Base-by-base conservation (phyloP, 30 jellyfish, hydroid and myxozoan species). In the Aurelia sp. region DNA sequence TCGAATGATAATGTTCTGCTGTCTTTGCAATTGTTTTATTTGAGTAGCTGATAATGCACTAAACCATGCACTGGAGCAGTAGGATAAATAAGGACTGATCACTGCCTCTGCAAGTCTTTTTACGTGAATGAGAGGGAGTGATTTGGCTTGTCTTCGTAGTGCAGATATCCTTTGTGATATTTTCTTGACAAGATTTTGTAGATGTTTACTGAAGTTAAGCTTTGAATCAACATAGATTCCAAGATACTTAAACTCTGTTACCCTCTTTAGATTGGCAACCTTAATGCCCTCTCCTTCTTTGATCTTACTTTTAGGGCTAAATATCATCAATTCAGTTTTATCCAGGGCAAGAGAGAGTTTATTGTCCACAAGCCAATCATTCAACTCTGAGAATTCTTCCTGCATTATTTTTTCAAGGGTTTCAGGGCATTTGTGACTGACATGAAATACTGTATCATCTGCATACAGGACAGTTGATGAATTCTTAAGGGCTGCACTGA, bases 61-160 rank as follows among this genome's bases (percentile, higher is more conserved):
- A 59, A 76, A 80, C 82, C 90, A 80, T 48, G 90, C 82, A 80
- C 82, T 63, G 64, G 90, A 64, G 84, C 91, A 81, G 84, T 81
- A 81, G 84, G 74, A 67, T 27, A 55, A 53, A 47, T 81, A 50
- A 48, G 84, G 91, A 81, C 84, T 81, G 67, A 81, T 81, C 79
- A 81, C 76, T 81, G 91, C 91, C 64, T 81, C 84, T 67, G 91
- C 91, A 81, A 53, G 91, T 52, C 91, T 67, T 80, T 80, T 63
- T 78, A 81, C 74, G 78, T 67, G 91, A 81, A 27, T 69, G 76
- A 67, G 84, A 81, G 91, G 76, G 91, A 67, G 84, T 66, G 91
- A 81, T 48, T 51, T 81, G 85, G 77, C 84, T 81, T 81, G 91
- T 67, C 78, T 81, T 67, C 67, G 67, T n/a, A 44, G 82, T n/a